Conservation (phyloP, 2,113 vertebrate species). For the Dendropsophus ebraccatus region DNA sequence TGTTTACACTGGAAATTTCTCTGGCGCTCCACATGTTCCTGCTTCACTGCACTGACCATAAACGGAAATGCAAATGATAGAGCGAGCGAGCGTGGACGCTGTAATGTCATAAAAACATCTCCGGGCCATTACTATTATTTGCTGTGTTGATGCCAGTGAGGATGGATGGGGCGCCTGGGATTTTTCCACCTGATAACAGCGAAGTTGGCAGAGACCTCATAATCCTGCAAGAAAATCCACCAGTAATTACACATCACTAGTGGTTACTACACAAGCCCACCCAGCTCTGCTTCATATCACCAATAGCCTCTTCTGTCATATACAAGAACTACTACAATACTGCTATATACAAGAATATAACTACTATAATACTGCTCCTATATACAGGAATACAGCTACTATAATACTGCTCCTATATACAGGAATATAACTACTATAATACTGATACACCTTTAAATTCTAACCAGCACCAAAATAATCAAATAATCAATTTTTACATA, state of each 20-base stretch:
- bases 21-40: neutral
- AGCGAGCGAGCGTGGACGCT: neutral
- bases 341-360: slow-evolving; percentile 1
- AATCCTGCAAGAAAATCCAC: no score
- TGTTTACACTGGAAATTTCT: neutral
- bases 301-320: neutral
- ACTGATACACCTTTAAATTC: no score
- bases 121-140: neutral
- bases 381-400: neutral
- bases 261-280: no score
- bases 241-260: no score
- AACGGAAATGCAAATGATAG: neutral
- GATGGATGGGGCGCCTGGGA: neutral
- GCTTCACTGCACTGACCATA: neutral
- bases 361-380: neutral
- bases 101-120: neutral
- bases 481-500: no score
- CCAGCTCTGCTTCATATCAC: no score
- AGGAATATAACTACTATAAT: neutral
- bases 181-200: slow-evolving; percentile 7
- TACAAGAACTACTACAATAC: neutral
- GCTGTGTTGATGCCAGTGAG: neutral
- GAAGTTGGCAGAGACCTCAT: no score
- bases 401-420: no score
- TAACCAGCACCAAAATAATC: no score